phyloP scores from a whole-genome alignment of 92 coral and sea anemone genomes.

The Paramuricea clavata region DNA sequence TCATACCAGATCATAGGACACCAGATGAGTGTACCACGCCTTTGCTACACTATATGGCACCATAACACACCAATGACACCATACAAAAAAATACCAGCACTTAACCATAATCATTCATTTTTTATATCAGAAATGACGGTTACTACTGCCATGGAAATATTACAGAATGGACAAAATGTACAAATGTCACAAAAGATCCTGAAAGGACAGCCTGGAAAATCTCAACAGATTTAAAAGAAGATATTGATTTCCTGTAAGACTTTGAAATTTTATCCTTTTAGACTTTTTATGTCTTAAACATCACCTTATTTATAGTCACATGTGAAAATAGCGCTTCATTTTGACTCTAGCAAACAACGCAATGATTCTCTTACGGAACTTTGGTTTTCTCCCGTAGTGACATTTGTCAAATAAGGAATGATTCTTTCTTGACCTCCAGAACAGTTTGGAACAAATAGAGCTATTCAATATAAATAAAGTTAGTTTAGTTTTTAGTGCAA shows the following conservation, averaged over 20 bases:
- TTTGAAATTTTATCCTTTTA: background rate
- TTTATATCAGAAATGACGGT: constrained; percentile 78
- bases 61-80: background rate
- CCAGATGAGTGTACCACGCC: background rate
- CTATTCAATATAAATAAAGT: too few species aligned
- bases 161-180: constrained; percentile 96
- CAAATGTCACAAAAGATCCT: constrained; percentile 87
- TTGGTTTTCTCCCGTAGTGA: too few species aligned
- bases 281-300: too few species aligned
- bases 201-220: constrained; percentile 78
- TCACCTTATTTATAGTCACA: too few species aligned
- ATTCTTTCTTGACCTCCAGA: background rate
- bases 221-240: constrained; percentile 78
- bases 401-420: too few species aligned
- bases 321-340: too few species aligned
- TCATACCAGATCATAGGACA: background rate
- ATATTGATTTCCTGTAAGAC: constrained; percentile 82
- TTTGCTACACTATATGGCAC: background rate
- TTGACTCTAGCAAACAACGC: too few species aligned
- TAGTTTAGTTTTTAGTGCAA: too few species aligned
- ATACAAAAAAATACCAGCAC: background rate
- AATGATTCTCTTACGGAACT: too few species aligned
- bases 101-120: background rate
- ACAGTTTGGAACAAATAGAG: too few species aligned
- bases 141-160: constrained; percentile 92